Percentiles rank a stretch among this genome's conserved stretches.
These are phyloP conservation scores for Tetrax tetrax DNA, from an alignment of 2,113 vertebrate genomes.

Conservation along the genomic window DNA sequence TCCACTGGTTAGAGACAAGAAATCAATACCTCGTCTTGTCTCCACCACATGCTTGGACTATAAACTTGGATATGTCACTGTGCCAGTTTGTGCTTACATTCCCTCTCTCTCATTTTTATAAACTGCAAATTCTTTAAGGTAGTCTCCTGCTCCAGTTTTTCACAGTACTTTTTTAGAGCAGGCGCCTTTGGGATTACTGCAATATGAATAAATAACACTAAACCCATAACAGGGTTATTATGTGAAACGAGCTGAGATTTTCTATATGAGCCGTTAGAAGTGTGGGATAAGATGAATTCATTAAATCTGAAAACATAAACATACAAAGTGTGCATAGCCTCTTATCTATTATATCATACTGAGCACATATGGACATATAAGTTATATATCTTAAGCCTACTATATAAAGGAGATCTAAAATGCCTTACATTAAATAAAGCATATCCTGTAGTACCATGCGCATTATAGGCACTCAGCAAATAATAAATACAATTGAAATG, in stretches of 20 bases:
- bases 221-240: slow-evolving; percentile 6
- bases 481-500: slow-evolving; percentile 22
- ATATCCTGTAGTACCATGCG: not conserved
- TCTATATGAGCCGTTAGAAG: slow-evolving; percentile 13
- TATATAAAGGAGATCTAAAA: slow-evolving; percentile 29
- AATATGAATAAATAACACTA: slow-evolving; percentile 29
- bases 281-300: slow-evolving; percentile 16
- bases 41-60: not conserved
- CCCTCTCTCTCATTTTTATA: not conserved
- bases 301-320: slow-evolving; percentile 29
- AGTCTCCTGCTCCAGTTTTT: not conserved
- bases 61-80: not conserved
- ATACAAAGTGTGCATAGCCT: not conserved
- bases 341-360: not conserved
- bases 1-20: not conserved
- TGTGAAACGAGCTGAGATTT: not conserved
- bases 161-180: not conserved
- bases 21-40: not conserved
- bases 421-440: slow-evolving; percentile 4
- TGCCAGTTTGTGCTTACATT: not conserved
- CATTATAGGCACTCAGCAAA: slow-evolving; percentile 7
- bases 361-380: not conserved
- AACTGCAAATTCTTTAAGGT: not conserved
- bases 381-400: not conserved
- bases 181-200: not conserved